Conservation (phyloP, 2,888 invertebrate genomes). For the Perdita meconis region DNA sequence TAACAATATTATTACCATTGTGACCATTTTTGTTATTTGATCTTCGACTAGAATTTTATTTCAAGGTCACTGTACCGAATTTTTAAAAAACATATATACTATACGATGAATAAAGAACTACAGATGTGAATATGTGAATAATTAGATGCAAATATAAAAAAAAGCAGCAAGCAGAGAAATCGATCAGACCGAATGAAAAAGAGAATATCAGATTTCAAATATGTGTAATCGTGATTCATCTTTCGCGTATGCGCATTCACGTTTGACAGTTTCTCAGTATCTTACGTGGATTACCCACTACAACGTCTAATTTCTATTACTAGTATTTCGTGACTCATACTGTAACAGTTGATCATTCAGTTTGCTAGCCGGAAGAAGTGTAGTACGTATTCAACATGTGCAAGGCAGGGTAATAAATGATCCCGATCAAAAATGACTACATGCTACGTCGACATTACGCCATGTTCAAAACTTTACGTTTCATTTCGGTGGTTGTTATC, state of each 20-base stretch:
- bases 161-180: background rate
- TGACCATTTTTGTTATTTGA: no score
- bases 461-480: background rate
- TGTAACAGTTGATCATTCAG: conserved; percentile 39
- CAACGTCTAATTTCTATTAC: conserved; percentile 8
- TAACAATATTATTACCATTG: no score
- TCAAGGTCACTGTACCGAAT: background rate
- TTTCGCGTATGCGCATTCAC: background rate
- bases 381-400: conserved; percentile 1
- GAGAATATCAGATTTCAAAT: background rate
- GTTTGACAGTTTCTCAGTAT: conserved; percentile 17
- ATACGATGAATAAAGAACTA: background rate
- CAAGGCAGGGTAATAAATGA: conserved; percentile 5
- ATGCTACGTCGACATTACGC: background rate
- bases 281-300: conserved; percentile 1
- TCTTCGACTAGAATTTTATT: no score
- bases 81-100: background rate
- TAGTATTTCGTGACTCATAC: conserved; percentile 47
- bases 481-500: background rate
- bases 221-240: conserved; percentile 7
- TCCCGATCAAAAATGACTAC: background rate
- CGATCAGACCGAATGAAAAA: background rate
- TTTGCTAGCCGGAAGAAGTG: conserved; percentile 40
- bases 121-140: background rate
- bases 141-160: background rate